These are phyloP conservation scores for Trachelus iudaicus DNA, from an alignment of 2,888 invertebrate genomes.

Conservation along the genomic window DNA sequence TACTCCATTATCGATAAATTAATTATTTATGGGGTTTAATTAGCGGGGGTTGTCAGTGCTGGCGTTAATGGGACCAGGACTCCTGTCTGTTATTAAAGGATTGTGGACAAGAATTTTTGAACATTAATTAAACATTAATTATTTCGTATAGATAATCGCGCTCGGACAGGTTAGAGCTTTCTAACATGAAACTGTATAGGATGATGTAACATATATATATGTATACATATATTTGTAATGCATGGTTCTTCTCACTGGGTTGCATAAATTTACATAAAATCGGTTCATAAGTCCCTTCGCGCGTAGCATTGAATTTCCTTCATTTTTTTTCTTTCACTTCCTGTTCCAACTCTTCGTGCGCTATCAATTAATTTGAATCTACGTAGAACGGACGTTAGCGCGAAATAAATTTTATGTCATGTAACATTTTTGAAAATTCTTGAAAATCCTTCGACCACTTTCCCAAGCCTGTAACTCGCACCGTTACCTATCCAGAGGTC, in stretches of 20 bases:
- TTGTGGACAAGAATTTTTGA: background rate
- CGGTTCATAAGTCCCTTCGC: background rate
- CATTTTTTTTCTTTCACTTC: background rate
- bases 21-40: background rate
- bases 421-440: background rate
- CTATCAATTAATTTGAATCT: background rate
- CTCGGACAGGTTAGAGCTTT: background rate
- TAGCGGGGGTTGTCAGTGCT: background rate
- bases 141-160: background rate
- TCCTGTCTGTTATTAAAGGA: background rate
- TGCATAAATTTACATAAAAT: conserved; percentile 45
- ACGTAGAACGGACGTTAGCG: too few relatives aligned
- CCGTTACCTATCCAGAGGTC: background rate
- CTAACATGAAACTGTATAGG: background rate
- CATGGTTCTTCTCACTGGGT: conserved; percentile 12
- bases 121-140: background rate
- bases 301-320: background rate
- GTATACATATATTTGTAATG: too few relatives aligned
- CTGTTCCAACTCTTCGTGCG: background rate
- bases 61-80: background rate
- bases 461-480: background rate
- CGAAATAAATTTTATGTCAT: background rate
- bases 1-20: background rate
- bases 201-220: background rate
- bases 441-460: background rate